These are phyloP conservation scores for Yponomeuta sedellus DNA, from an alignment of 2,888 invertebrate species.

Conservation along the genomic window DNA sequence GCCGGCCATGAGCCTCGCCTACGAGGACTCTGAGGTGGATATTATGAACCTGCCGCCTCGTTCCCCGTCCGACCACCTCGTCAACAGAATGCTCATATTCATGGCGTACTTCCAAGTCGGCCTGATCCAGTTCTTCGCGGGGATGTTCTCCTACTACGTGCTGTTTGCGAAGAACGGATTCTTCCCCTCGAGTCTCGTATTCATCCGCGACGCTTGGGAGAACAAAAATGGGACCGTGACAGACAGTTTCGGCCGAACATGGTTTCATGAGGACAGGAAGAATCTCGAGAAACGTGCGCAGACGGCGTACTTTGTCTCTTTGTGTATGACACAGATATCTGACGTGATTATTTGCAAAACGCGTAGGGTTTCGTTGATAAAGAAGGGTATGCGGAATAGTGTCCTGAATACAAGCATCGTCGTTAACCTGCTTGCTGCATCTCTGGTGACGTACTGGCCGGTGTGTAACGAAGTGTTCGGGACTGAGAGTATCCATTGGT, in stretches of 20 bases:
- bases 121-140: conserved; percentile 88
- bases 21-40: conserved; percentile 85
- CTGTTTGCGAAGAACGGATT: conserved; percentile 89
- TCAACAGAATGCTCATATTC: conserved; percentile 79
- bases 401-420: conserved; percentile 78
- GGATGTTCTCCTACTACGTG: conserved; percentile 87
- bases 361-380: conserved; percentile 81
- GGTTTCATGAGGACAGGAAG: conserved; percentile 83
- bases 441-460: conserved; percentile 81
- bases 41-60: conserved; percentile 81
- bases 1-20: conserved; percentile 87
- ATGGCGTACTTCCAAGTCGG: conserved; percentile 93
- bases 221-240: conserved; percentile 73
- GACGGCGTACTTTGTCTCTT: conserved; percentile 86
- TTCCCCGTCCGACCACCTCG: conserved; percentile 71
- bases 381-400: conserved; percentile 86
- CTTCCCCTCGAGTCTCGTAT: conserved; percentile 79
- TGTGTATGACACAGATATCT: conserved; percentile 86
- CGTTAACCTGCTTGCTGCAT: conserved; percentile 79
- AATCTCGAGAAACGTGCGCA: conserved; percentile 83
- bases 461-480: conserved; percentile 80
- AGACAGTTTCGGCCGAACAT: conserved; percentile 86
- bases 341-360: conserved; percentile 89
- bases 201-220: conserved; percentile 85
- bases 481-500: conserved; percentile 81